A percentile compares a stretch with the other conserved stretches of the same genome.
Conservation (phyloP, 2,113 vertebrate species). For the Brachyhypopomus gauderio region DNA sequence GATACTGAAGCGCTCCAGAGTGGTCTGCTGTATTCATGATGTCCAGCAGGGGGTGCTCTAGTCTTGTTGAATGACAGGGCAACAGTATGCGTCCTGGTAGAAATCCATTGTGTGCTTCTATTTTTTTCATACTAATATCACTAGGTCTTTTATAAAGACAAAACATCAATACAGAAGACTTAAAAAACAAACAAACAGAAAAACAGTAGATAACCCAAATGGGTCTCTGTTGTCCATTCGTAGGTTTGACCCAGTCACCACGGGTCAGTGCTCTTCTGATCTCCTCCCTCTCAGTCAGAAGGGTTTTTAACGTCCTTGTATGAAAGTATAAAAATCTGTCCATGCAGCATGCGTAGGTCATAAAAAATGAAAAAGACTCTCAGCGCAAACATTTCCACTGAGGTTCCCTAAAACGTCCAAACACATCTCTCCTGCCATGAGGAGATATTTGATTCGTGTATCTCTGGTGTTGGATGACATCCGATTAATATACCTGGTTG, state of each 20-base stretch:
- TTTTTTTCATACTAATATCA: constrained; percentile 28
- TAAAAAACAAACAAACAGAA: neutral
- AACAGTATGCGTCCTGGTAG: constrained; percentile 14
- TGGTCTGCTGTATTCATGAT: constrained; percentile 27
- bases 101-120: constrained; percentile 48
- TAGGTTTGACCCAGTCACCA: constrained; percentile 28
- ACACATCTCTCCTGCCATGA: constrained; percentile 7
- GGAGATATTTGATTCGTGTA: constrained; percentile 1
- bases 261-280: constrained; percentile 46
- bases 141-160: constrained; percentile 51
- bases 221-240: constrained; percentile 25
- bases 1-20: neutral
- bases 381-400: neutral
- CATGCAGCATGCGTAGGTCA: constrained; percentile 80
- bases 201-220: constrained; percentile 40
- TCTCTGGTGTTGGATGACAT: constrained; percentile 25
- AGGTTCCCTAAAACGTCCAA: constrained; percentile 1
- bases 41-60: constrained; percentile 41
- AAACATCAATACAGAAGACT: constrained; percentile 45
- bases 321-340: constrained; percentile 67
- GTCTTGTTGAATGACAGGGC: constrained; percentile 15
- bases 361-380: constrained; percentile 37
- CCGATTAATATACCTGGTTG: constrained; percentile 12
- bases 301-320: constrained; percentile 64
- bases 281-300: constrained; percentile 54